Base-by-base conservation (phyloP, 2,113 vertebrate genomes). In the Sylvietta virens region DNA sequence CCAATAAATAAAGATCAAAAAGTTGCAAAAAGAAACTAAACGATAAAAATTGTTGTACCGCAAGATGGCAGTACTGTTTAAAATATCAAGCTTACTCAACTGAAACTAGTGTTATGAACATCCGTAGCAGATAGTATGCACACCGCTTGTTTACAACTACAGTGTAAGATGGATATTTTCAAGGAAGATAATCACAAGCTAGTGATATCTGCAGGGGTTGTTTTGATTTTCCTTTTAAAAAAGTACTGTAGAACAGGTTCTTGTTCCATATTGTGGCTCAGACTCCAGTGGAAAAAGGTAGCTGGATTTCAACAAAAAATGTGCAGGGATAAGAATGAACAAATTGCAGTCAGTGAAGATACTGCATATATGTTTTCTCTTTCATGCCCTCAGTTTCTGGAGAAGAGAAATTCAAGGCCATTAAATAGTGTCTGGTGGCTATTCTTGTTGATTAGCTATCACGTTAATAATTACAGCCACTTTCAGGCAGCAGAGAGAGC, bases 31-130 rank as follows among this genome's bases (percentile, higher is more conserved):
- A 16, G 31, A 58, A 92, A 35, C 11, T 37, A 51, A 85, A 39
- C 66, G 15, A 30, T 71, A 70, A 64, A 87, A 70, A 70, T 31
- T 72, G 13, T 60, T 15, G 19, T 39, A 85, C 93, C 98, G 97
- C 97, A 96, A 97, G 98, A 89, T 97, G 98, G 98, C 98, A 93
- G 80, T 98, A 78, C 65, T 87, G 96, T 80, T 95, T 97, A 96
- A 98, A 88, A 89, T 72, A 97, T 95, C 88, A 81, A 74, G 17
- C 78, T 71, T 56, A 58, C 71, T 93, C 67, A 48, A 81, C 58
- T 58, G 66, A 84, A 81, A 82, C 83, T 53, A 91, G 51, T 30
- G 30, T 45, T 56, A 16, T 11, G 57, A 84, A 42, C 67, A 45
- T 50, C 84, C 80, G 33, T 6, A 88, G 77, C 61, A 81, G 78